Percentiles rank a stretch among this genome's conserved stretches.
phyloP scores from a whole-genome alignment of 2,113 vertebrate genomes.

The Alaudala cheleensis region DNA sequence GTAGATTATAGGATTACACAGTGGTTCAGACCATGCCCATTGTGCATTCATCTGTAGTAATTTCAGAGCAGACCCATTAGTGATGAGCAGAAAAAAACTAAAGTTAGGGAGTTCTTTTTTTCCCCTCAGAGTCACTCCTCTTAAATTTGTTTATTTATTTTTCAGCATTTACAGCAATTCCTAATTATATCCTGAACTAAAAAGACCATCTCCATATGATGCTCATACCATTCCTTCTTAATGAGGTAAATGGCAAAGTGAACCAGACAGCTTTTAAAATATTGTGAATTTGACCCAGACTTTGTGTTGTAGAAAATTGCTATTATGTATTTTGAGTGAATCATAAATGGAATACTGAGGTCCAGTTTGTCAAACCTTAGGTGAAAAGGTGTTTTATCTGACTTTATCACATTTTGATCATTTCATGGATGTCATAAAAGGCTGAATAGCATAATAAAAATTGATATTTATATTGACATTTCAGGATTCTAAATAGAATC shows the following conservation, averaged over 20 bases:
- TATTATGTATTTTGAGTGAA: constrained; percentile 35
- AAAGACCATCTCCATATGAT: constrained; percentile 38
- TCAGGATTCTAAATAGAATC: constrained; percentile 69
- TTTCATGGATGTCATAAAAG: constrained; percentile 61
- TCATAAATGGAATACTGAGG: constrained; percentile 32
- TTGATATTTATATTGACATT: constrained; percentile 77
- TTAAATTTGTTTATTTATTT: constrained; percentile 28
- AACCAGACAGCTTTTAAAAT: constrained; percentile 16
- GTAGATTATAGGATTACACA: constrained; percentile 66
- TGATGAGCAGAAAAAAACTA: background rate
- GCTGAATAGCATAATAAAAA: constrained; percentile 73
- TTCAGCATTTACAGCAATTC: constrained; percentile 36
- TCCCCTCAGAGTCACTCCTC: background rate
- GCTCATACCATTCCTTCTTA: constrained; percentile 41
- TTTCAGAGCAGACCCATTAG: constrained; percentile 21
- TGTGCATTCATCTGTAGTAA: constrained; percentile 3
- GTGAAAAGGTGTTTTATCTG: constrained; percentile 62
- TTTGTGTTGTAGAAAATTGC: constrained; percentile 36
- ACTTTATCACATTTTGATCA: constrained; percentile 64
- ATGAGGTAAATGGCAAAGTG: constrained; percentile 45
- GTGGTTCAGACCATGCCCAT: background rate
- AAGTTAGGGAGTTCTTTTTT: background rate
- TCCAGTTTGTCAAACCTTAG: constrained; percentile 16
- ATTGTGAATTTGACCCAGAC: constrained; percentile 38
- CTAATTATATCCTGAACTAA: constrained; percentile 55